Conservation (phyloP, 2,797 vertebrate genomes). For the Ambastaia sidthimunki region DNA sequence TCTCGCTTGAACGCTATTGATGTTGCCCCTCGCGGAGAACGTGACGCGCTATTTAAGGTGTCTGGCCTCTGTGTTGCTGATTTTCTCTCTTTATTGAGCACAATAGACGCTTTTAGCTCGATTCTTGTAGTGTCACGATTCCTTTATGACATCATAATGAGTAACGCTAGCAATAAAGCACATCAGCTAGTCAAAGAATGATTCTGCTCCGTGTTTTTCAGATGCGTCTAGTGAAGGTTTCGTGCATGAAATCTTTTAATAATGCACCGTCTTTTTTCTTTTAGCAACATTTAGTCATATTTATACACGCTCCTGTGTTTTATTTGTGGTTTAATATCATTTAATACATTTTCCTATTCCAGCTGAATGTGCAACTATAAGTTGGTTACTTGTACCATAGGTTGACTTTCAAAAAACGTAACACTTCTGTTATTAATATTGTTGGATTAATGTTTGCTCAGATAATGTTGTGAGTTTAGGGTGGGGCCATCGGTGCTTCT, state of each 20-base stretch:
- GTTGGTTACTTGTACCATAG: background rate
- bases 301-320: background rate
- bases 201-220: slow-evolving; percentile 6
- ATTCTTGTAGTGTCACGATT: slow-evolving; percentile 5
- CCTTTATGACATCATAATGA: slow-evolving; percentile 31
- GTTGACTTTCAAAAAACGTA: too few relatives aligned
- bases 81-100: slow-evolving; percentile 9
- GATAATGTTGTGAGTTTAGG: background rate
- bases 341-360: too few relatives aligned
- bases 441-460: background rate
- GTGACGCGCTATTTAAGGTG: slow-evolving; percentile 44
- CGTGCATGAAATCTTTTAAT: slow-evolving; percentile 34
- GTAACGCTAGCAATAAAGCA: slow-evolving; percentile 7
- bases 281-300: background rate
- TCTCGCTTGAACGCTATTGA: slow-evolving; percentile 18
- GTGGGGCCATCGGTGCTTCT: background rate
- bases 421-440: too few relatives aligned
- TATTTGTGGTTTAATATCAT: background rate
- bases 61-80: slow-evolving; percentile 42
- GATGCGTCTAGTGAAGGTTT: slow-evolving; percentile 21
- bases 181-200: slow-evolving; percentile 5
- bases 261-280: background rate
- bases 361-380: background rate
- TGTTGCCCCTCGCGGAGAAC: slow-evolving; percentile 45
- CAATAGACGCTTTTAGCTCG: background rate